Conservation (phyloP, 2,113 vertebrate species). For the Lepus americanus region DNA sequence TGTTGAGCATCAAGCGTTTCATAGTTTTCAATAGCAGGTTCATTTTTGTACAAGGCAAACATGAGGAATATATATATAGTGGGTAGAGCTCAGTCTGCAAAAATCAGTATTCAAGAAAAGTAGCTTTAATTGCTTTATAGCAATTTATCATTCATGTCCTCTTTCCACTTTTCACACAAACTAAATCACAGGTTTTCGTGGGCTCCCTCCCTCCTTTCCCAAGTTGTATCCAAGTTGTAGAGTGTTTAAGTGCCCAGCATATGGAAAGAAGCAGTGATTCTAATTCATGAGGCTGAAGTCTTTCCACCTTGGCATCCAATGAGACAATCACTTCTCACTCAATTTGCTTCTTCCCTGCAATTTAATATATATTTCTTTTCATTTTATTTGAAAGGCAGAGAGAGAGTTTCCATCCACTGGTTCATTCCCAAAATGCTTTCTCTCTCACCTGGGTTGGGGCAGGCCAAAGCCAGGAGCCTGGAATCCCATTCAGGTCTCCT, state of each 20-base stretch:
- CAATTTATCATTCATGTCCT: background rate
- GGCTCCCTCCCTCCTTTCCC: background rate
- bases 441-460: too few species aligned
- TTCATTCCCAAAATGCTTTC: too few species aligned
- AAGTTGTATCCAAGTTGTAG: background rate
- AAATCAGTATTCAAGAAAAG: background rate
- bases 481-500: too few species aligned
- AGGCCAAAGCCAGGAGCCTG: too few species aligned
- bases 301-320: background rate
- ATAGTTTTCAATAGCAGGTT: background rate
- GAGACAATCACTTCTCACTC: background rate
- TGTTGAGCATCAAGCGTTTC: background rate
- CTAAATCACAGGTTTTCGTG: background rate
- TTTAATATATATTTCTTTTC: background rate
- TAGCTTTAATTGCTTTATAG: background rate
- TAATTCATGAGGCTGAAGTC: background rate
- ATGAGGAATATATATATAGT: background rate
- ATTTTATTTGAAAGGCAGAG: too few species aligned
- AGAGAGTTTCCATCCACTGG: too few species aligned
- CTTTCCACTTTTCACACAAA: background rate
- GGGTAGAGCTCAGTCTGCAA: constrained; percentile 4
- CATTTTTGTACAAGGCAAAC: background rate
- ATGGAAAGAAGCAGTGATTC: background rate
- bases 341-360: background rate
- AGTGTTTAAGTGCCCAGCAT: background rate